Evolutionary conservation across 2,113 vertebrate species (phyloP), one percentile per base, ranked within the genome.

Genomic region (Mastomys coucha): DNA sequence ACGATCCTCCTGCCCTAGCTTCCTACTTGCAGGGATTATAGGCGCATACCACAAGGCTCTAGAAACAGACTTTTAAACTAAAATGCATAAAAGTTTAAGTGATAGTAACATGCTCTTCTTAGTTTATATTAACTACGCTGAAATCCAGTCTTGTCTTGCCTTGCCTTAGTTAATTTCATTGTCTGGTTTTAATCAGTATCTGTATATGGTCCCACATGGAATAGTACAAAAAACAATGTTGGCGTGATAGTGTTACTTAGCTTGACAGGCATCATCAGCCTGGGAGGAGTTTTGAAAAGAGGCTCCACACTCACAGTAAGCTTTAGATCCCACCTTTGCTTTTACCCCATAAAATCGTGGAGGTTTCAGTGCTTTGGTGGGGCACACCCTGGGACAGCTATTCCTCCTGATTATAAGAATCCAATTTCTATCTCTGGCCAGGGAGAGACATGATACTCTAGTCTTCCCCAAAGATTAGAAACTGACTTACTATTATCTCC

Each of bases 1-100:
- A 33, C 9, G 49, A 24, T 51, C 31, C 9, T 26, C 45, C 12
- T 70, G 31, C 45, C 45, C 45, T 24, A 26, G 28, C 65, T 70
- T 13, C 33, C 65, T 22, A 53, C 26, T 33, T 53, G 20, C 9
- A 10, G 33, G 65, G 45, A 51, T 51, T 70, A 87, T 3, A 87
- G 60, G 5, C 24, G n/a, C 49, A 12, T 7, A 7, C 39, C 13
- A 9, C 45, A 49, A 31, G n/a, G 82, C 39, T 86, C 39, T 42
- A 84, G 58, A 63, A 63, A 85, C 26, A n/a, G 82, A 51, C 56
- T 80, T 93, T 94, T 89, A 75, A 94, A 94, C 19, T 69, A 63
- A 95, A 89, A 85, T 26, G 56, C 16, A 31, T 5, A 33, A 12
- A 93, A 53, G 8, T 73, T 85, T 49, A 63, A 93, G 45, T 78